Percentiles rank a stretch among this genome's conserved stretches.
These are phyloP conservation scores for Nesospiza acunhae DNA, from an alignment of 2,113 vertebrate species.

Conservation along the genomic window DNA sequence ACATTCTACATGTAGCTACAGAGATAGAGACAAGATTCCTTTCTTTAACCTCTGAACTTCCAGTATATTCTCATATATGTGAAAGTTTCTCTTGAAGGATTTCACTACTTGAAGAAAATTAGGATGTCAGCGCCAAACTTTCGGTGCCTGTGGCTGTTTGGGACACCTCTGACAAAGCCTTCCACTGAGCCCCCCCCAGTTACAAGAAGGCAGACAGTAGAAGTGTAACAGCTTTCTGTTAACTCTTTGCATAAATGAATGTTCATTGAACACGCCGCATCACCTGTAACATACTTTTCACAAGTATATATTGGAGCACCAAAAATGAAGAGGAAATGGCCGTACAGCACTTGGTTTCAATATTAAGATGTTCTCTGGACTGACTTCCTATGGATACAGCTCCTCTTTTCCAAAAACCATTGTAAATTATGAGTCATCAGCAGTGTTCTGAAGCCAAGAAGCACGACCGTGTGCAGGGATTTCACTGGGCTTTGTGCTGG, in stretches of 20 bases:
- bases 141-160: neutral
- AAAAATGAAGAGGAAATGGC: neutral
- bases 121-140: neutral
- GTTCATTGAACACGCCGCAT: neutral
- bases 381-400: neutral
- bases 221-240: neutral
- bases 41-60: neutral
- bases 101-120: neutral
- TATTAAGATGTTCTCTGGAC: neutral
- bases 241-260: neutral
- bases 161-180: neutral
- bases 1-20: neutral
- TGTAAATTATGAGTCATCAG: neutral
- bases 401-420: neutral
- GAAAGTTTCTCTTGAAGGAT: neutral
- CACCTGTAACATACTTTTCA: neutral
- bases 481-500: neutral
- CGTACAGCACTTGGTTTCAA: neutral
- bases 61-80: neutral
- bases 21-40: neutral
- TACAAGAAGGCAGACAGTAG: neutral
- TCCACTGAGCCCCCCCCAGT: neutral
- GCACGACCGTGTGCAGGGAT: fast-evolving
- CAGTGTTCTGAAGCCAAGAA: neutral
- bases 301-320: neutral